Evolutionary conservation across 2,113 vertebrate species (phyloP).

Genomic region (Chiloscyllium plagiosum): DNA sequence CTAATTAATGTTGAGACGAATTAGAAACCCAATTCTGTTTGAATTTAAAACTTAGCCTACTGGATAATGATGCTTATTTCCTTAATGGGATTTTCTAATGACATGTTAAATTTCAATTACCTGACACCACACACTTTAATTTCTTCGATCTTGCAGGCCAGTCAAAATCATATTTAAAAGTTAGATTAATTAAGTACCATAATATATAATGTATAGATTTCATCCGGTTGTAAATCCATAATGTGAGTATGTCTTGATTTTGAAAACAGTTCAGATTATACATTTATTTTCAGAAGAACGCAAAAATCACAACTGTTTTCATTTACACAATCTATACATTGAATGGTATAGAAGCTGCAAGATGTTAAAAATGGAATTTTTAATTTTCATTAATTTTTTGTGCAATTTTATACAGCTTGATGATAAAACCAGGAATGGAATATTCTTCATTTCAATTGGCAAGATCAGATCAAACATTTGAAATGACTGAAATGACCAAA

Average conservation of each 20-base stretch:
- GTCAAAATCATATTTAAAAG: background rate
- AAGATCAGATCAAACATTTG: background rate
- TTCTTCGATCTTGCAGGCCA: background rate
- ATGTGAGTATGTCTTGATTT: background rate
- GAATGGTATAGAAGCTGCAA: background rate
- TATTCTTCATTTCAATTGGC: background rate
- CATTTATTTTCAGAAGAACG: background rate
- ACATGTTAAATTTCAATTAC: slow-evolving; percentile 27
- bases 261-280: background rate
- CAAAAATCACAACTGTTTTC: background rate
- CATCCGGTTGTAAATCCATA: background rate
- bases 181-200: background rate
- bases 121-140: background rate
- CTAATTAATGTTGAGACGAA: slow-evolving; percentile 6
- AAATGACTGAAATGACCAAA: background rate
- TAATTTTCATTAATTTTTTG: background rate
- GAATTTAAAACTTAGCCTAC: slow-evolving; percentile 6
- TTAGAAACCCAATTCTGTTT: background rate
- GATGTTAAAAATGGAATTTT: background rate
- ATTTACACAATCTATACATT: background rate
- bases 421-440: background rate
- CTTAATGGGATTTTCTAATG: slow-evolving; percentile 27
- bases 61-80: background rate
- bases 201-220: background rate
- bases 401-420: background rate